phyloP scores from a whole-genome alignment of 2,888 invertebrate species.

The Stenodema calcarata region DNA sequence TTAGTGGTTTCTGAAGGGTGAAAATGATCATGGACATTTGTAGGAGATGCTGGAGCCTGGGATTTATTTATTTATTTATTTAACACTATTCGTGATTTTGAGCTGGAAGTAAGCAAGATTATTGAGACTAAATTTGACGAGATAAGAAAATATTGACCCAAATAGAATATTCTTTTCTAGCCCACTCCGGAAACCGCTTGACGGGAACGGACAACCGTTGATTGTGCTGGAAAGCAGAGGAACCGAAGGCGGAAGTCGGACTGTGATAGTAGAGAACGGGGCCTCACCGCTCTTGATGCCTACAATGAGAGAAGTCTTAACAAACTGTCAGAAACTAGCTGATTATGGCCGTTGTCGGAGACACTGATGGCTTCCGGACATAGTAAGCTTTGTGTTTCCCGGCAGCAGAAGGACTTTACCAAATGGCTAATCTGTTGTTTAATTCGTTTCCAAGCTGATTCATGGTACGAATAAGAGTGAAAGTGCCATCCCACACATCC shows the following conservation, averaged over 20 bases:
- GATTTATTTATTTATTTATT: too few species aligned
- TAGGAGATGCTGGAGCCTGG: too few species aligned
- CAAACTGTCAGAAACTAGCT: background rate
- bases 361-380: background rate
- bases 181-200: background rate
- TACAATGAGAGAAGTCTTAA: background rate
- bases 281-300: background rate
- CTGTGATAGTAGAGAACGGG: background rate
- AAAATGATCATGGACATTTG: too few species aligned
- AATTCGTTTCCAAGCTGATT: background rate
- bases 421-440: background rate
- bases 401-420: too few species aligned
- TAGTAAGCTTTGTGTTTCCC: background rate
- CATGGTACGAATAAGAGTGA: background rate
- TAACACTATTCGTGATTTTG: too few species aligned
- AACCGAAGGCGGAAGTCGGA: background rate
- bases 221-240: background rate
- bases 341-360: background rate
- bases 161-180: background rate
- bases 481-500: background rate
- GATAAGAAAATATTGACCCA: background rate
- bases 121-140: too few species aligned
- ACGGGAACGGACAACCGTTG: background rate
- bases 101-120: too few species aligned
- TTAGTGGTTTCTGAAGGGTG: too few species aligned